A percentile compares a stretch with the other conserved stretches of the same genome.
These are phyloP conservation scores for Gallinago undulata DNA, from an alignment of 2,113 vertebrate species.

Conservation along the genomic window DNA sequence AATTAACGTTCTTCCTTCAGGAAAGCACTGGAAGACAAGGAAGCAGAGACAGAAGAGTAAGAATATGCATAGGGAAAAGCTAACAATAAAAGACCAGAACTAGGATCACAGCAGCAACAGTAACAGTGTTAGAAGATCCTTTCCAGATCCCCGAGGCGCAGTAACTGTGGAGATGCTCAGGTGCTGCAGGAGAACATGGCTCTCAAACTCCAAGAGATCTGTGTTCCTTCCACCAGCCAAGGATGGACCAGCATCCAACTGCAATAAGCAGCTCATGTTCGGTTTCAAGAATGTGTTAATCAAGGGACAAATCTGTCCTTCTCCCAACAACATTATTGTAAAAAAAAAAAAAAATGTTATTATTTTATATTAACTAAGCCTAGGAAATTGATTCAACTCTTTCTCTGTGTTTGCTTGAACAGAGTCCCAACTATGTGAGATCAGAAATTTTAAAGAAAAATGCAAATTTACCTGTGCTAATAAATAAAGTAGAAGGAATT, in stretches of 20 bases:
- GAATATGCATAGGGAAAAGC: not conserved
- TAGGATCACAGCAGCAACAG: not conserved
- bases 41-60: not conserved
- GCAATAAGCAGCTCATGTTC: not conserved
- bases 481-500: not conserved
- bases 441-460: not conserved
- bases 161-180: not conserved
- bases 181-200: not conserved
- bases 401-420: not conserved
- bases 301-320: not conserved
- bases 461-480: not conserved
- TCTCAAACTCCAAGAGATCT: not conserved
- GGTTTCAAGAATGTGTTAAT: not conserved
- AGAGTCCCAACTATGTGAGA: not conserved
- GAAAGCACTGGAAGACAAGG: not conserved
- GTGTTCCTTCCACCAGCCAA: not conserved
- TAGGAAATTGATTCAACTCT: not conserved
- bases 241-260: not conserved
- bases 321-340: not conserved
- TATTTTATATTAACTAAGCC: not conserved
- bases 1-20: not conserved
- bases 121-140: not conserved
- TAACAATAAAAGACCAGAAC: not conserved
- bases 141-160: not conserved
- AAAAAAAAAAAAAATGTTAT: not conserved